Evolutionary conservation across 2,888 invertebrate species (phyloP).

Genomic region (Leucophenga montana): DNA sequence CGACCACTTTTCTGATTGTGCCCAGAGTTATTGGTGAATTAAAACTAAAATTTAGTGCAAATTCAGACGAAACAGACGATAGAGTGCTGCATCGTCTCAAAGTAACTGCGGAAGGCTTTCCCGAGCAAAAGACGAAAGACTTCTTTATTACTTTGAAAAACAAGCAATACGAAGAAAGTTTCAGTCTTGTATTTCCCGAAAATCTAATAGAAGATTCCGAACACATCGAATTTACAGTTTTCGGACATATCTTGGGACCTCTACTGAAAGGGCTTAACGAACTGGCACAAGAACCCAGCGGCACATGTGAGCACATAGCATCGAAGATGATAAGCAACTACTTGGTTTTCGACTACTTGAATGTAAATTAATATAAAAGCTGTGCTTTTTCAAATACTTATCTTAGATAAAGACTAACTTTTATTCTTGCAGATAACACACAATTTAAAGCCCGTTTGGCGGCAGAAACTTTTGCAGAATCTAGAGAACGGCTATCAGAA

Average conservation of each 20-base stretch:
- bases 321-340: conserved; percentile 35
- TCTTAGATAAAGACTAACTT: not conserved
- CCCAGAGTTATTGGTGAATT: too few species aligned
- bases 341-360: conserved; percentile 34
- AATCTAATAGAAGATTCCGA: not conserved
- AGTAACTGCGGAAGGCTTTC: not conserved
- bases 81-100: not conserved
- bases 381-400: too few species aligned
- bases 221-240: conserved; percentile 31
- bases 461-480: not conserved
- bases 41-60: conserved; percentile 28
- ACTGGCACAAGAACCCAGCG: conserved; percentile 33
- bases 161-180: not conserved
- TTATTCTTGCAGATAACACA: not conserved
- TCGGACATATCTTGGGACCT: conserved; percentile 15
- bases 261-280: not conserved
- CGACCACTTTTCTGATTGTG: too few species aligned
- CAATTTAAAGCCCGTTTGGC: too few species aligned
- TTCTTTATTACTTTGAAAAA: not conserved
- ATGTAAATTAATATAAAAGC: not conserved
- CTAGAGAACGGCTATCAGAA: conserved; percentile 40
- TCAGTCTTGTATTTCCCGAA: not conserved
- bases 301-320: conserved; percentile 26
- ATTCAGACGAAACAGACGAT: not conserved
- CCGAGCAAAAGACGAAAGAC: not conserved